These are phyloP conservation scores for Sycophila texana DNA, from an alignment of 2,888 invertebrate genomes.

Conservation along the genomic window DNA sequence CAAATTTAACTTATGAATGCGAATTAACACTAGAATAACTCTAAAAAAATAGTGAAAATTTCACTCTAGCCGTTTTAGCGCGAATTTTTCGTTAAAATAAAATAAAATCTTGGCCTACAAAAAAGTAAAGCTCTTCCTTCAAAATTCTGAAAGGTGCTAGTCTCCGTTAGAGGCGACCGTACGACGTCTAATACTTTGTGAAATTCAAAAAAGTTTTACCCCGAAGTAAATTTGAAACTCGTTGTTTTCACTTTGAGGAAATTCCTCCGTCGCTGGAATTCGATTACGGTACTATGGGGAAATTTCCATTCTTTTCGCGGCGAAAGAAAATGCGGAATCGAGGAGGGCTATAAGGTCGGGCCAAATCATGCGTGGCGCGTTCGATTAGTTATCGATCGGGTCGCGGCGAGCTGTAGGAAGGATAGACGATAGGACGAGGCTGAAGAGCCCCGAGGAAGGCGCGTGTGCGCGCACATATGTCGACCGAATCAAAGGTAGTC, in stretches of 20 bases:
- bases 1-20: too few relatives aligned
- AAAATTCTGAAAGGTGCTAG: too few relatives aligned
- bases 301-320: slow-evolving; percentile 17
- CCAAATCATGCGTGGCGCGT: slow-evolving; percentile 42
- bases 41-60: too few relatives aligned
- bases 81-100: too few relatives aligned
- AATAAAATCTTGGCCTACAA: too few relatives aligned
- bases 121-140: too few relatives aligned
- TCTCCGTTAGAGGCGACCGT: too few relatives aligned
- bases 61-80: too few relatives aligned
- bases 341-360: slow-evolving; percentile 1
- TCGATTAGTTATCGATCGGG: slow-evolving; percentile 46
- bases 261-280: slow-evolving; percentile 23
- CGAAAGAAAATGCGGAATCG: not conserved
- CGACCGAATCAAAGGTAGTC: slow-evolving; percentile 57
- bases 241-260: slow-evolving; percentile 28
- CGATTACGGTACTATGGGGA: slow-evolving; percentile 15
- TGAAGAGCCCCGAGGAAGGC: slow-evolving; percentile 9
- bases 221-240: too few relatives aligned
- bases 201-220: too few relatives aligned
- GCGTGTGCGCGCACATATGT: slow-evolving; percentile 53
- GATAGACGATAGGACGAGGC: slow-evolving; percentile 26
- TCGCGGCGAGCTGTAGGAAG: slow-evolving; percentile 21
- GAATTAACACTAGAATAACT: too few relatives aligned
- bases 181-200: too few relatives aligned